Base-by-base conservation (phyloP, 2,888 invertebrate genomes). In the Cosmorhoe ocellata region DNA sequence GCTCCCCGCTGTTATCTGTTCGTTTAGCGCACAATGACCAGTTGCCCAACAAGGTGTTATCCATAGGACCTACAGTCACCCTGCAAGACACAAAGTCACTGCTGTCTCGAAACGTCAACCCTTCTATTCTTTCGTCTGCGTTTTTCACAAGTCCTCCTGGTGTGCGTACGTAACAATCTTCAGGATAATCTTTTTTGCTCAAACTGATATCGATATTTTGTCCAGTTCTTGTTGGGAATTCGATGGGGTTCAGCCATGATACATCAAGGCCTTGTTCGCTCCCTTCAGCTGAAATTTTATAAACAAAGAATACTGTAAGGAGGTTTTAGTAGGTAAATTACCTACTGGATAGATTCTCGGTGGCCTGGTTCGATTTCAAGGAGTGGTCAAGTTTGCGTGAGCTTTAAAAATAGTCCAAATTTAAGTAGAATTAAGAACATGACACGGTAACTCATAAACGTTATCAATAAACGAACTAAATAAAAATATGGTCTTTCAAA, bases 11-110 rank as follows among this genome's bases (percentile, higher is more conserved):
- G 40, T 60, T 47, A 28, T 62, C 57, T 5, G 40, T 54, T 36
- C 58, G 42, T 42, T 42, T 53, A 37, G 66, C 69, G 36, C 69
- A 63, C 3, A 72, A 36, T 6, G 60, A 47, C 72, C 72, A 72
- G 1, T 60, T 53, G 14, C 71, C 72, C 13, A 71, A 12, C 10
- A 67, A 41, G 1, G 51, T 43, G n/a, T 53, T 50, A 12, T 48
- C 50, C 61, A 72, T 67, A 7, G 69, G 67, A 0, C 69, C 69
- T 38, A 72, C 55, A 27, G 66, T 70, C 10, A 71, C 55, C 34
- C 69, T 60, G 45, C 71, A 70, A 2, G 69, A 66, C 8, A 67
- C 71, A 38, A 59, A 69, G 12, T 58, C 49, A 49, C 64, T 71
- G 24, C 51, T 59, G 2, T 37, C 37, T 9, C 61, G 63, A 31